Percentiles rank a stretch among this genome's conserved stretches.
These are phyloP conservation scores for Auanema sp. DNA, from an alignment of 2,888 invertebrate genomes.

Conservation along the genomic window DNA sequence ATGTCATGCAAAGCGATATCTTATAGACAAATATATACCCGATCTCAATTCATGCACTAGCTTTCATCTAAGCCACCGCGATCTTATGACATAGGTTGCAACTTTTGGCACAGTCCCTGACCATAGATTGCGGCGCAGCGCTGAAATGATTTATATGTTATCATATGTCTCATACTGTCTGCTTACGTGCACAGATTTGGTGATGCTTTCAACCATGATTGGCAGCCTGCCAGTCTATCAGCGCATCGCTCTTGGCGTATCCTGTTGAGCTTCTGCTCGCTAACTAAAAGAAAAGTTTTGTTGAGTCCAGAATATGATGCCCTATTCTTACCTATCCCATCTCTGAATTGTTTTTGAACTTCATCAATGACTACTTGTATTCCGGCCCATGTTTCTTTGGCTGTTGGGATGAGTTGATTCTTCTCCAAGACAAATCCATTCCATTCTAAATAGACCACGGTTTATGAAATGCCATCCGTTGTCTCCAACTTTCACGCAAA, in stretches of 20 bases:
- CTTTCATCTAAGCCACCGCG: slow-evolving; percentile 6
- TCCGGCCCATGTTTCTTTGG: slow-evolving; percentile 61
- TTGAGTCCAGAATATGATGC: background rate
- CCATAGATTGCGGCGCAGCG: slow-evolving; percentile 49
- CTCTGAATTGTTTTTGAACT: slow-evolving; percentile 25
- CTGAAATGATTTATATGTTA: slow-evolving; percentile 23
- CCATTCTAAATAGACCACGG: slow-evolving; percentile 50
- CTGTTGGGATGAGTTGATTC: slow-evolving; percentile 57
- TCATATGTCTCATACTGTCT: background rate
- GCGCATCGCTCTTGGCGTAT: slow-evolving; percentile 29
- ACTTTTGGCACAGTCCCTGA: slow-evolving; percentile 51
- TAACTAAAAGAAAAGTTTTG: slow-evolving; percentile 20
- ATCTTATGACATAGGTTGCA: slow-evolving; percentile 49
- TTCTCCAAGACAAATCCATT: slow-evolving; percentile 60
- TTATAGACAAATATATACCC: too few species aligned
- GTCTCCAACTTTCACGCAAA: background rate
- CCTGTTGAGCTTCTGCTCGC: slow-evolving; percentile 24
- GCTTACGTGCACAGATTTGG: slow-evolving; percentile 35
- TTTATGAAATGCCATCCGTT: slow-evolving; percentile 1
- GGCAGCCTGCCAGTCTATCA: slow-evolving; percentile 35
- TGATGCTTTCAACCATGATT: slow-evolving; percentile 29
- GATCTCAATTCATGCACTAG: too few species aligned
- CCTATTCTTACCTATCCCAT: background rate
- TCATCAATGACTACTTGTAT: slow-evolving; percentile 54
- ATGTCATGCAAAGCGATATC: too few species aligned